Base-by-base conservation (phyloP, 1,140 invertebrate species). In the Rhynchophorus ferrugineus region DNA sequence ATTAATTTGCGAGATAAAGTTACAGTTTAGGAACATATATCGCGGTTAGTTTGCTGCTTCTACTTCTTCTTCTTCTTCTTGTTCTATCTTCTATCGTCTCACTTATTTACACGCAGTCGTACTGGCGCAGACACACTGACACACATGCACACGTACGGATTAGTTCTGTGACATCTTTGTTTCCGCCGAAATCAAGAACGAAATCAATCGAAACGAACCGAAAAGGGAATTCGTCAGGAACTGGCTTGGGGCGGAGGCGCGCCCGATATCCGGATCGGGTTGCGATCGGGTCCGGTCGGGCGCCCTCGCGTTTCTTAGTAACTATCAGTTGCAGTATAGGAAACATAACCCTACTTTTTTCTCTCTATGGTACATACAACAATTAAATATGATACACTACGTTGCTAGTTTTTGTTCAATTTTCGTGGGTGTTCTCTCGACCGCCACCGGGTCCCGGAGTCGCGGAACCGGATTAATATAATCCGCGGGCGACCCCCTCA, bases 281-380 rank as follows among this genome's bases (percentile, higher is more conserved):
- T 36, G 14, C 41, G 13, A 24, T 14, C 16, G 42, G 34, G 11
- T 33, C 17, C 9, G 33, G 29, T 41, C 49, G 49, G 29, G 9
- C 5, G 11, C 51, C 43, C 21, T 47, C 19, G 20, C 42, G 48
- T 35, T 43, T 55, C 61, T 52, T 70, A 70, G 68, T 70, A 70
- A 70, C 68, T 70, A 69, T 70, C 64, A 60, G 68, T 70, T 70
- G 68, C 68, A 62, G 61, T 47, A 47, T 69, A 70, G 68, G 68
- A 70, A 70, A 69, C 68, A 65, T 68, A 65, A 57, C 61, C 60
- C 65, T 65, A 67, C 62, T 65, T 58, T 59, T 61, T 62, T n/a
- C n/a, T n/a, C n/a, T n/a, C n/a, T 63, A 67, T 62, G 57, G 60
- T 64, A 61, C 63, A 67, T 59, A 65, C 63, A 63, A 65, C 65